Conservation (phyloP, 1,140 invertebrate genomes). For the Trachelipus rathkii region DNA sequence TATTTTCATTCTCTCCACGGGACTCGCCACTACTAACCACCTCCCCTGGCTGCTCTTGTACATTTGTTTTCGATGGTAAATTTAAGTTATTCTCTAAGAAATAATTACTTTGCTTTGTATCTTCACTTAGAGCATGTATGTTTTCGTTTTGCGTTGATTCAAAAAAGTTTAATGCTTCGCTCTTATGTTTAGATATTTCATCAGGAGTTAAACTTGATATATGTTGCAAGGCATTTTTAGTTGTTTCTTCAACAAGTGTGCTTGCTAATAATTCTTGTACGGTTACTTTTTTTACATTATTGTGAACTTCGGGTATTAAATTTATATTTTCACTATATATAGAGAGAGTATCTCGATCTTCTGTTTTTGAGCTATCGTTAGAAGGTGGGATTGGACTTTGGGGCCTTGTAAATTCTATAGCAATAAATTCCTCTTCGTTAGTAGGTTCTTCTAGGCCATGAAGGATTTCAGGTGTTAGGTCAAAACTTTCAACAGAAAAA, state of each 20-base stretch:
- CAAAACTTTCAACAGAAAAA: not conserved
- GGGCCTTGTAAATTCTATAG: not conserved
- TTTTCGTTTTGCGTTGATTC: too few relatives aligned
- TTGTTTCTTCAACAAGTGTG: not conserved
- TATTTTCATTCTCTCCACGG: not conserved
- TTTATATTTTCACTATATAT: too few relatives aligned
- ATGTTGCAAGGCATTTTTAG: not conserved
- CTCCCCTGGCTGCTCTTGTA: not conserved
- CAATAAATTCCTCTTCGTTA: not conserved
- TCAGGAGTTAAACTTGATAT: not conserved
- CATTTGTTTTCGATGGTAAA: too few relatives aligned
- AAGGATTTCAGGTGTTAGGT: not conserved
- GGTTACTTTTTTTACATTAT: too few relatives aligned
- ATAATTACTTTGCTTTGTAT: too few relatives aligned
- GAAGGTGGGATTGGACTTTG: not conserved
- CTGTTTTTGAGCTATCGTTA: not conserved
- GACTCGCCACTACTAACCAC: not conserved
- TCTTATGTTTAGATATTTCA: too few relatives aligned
- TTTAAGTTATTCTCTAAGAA: too few relatives aligned
- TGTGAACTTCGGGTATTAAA: too few relatives aligned
- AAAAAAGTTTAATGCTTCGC: too few relatives aligned
- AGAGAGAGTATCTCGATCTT: too few relatives aligned
- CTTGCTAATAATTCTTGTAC: not conserved
- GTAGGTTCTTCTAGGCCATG: not conserved
- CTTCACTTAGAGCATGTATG: too few relatives aligned